phyloP scores from a whole-genome alignment of 2,797 vertebrate genomes.

The Thalassophryne amazonica region DNA sequence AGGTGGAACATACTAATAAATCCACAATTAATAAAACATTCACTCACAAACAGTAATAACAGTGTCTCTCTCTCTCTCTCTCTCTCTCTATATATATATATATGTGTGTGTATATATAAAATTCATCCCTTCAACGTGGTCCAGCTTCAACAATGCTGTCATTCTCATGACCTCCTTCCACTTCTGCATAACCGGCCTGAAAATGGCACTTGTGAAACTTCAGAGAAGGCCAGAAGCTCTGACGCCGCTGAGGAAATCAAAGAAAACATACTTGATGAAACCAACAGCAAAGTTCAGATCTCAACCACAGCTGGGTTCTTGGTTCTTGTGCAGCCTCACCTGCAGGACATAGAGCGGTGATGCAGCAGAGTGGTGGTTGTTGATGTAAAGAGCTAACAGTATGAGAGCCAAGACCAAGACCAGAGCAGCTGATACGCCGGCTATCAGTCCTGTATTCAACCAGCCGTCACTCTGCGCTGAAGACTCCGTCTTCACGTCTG shows the following conservation, averaged over 20 bases:
- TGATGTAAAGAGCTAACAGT: conserved; percentile 86
- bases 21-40: background rate
- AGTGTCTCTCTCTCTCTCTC: too few relatives aligned
- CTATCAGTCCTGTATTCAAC: conserved; percentile 80
- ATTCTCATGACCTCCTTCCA: conserved; percentile 84
- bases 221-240: conserved; percentile 83
- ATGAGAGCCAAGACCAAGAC: conserved; percentile 81
- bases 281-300: background rate
- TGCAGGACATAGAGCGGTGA: conserved; percentile 81
- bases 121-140: conserved; percentile 70
- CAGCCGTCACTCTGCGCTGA: conserved; percentile 51
- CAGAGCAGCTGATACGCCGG: conserved; percentile 82
- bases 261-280: background rate
- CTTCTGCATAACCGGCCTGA: conserved; percentile 80
- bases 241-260: conserved; percentile 71
- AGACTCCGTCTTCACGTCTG: conserved; percentile 63
- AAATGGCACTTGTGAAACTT: conserved; percentile 81
- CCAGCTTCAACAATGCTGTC: conserved; percentile 84
- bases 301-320: background rate
- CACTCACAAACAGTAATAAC: background rate
- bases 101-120: too few relatives aligned
- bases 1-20: background rate
- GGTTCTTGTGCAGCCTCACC: too few relatives aligned
- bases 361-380: conserved; percentile 77
- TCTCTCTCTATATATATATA: too few relatives aligned